Evolutionary conservation across 2,113 vertebrate species (phyloP), one percentile per base, ranked within the genome.

Genomic region (Emydocephalus ijimae): DNA sequence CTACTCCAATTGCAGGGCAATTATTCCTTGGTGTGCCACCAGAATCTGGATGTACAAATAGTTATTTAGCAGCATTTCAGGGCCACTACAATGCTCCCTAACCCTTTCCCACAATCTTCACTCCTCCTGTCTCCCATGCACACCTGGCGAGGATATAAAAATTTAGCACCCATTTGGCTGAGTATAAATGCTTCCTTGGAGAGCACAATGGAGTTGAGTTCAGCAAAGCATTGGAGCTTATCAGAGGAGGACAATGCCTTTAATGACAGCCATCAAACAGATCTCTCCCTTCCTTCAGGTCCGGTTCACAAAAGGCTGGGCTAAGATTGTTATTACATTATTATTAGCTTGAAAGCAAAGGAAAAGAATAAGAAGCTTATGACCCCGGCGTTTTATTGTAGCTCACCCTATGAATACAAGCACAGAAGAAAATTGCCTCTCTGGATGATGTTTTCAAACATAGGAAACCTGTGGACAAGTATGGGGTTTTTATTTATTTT

Each of bases 201-300:
- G 18, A 23, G 4, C 52, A 91, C 74, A 89, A 92, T 89, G 48
- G 34, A 29, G 55, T 12, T 0, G 24, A 21, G 74, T 34, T 64
- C 34, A 43, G 57, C 4, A 18, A 61, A 55, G 89, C 81, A 15
- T 12, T 24, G 1, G 23, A 48, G 64, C 89, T 92, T 87, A 89
- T 86, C 86, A 52, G 74, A 57, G 6, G 55, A 55, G 90, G 93
- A 89, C 74, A 93, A 91, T 85, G 56, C 54, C 29, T 92, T 55
- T 61, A 85, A 89, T 87, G 93, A 86, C 88, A 87, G 74, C 59
- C 48, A 10, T 92, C 90, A 64, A 92, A 87, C 74, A 55, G 93
- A 87, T 55, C 54, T 54, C 48, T 45, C 56, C 48, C 15, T 87
- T 56, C 88, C 56, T 86, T 88, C 23, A 81, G 43, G 7, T 43